Conservation (phyloP, 2,888 invertebrate species). For the Lapara coniferarum region DNA sequence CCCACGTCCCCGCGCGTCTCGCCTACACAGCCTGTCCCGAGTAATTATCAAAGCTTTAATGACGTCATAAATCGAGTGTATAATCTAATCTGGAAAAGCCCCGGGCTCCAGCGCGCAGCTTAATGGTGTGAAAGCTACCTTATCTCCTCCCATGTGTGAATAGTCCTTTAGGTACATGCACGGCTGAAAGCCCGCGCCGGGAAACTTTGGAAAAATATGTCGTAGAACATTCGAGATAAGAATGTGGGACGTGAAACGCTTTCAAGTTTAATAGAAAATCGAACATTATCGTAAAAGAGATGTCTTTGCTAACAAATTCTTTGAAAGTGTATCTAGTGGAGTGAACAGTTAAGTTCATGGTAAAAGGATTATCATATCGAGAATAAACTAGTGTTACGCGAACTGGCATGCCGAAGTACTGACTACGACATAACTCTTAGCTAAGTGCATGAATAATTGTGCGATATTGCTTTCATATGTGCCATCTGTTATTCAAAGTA, state of each 20-base stretch:
- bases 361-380: constrained; percentile 42
- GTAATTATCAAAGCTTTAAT: constrained; percentile 85
- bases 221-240: constrained; percentile 82
- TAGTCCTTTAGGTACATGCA: constrained; percentile 81
- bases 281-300: constrained; percentile 83
- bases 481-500: background rate
- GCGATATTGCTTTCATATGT: background rate
- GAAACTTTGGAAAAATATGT: constrained; percentile 84
- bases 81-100: constrained; percentile 85
- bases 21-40: constrained; percentile 84
- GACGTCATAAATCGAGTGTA: constrained; percentile 84
- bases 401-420: constrained; percentile 1
- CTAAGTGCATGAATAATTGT: background rate
- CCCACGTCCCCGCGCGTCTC: constrained; percentile 53
- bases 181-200: constrained; percentile 82
- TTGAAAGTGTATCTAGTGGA: constrained; percentile 67
- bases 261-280: constrained; percentile 84
- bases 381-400: constrained; percentile 30
- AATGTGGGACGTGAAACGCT: constrained; percentile 82
- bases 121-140: constrained; percentile 84
- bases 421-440: background rate
- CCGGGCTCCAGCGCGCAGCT: constrained; percentile 82
- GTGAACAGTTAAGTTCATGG: constrained; percentile 48
- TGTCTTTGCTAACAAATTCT: constrained; percentile 82
- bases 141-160: constrained; percentile 84